These are phyloP conservation scores for Pegoplata infirma DNA, from an alignment of 2,888 invertebrate species.

Conservation along the genomic window DNA sequence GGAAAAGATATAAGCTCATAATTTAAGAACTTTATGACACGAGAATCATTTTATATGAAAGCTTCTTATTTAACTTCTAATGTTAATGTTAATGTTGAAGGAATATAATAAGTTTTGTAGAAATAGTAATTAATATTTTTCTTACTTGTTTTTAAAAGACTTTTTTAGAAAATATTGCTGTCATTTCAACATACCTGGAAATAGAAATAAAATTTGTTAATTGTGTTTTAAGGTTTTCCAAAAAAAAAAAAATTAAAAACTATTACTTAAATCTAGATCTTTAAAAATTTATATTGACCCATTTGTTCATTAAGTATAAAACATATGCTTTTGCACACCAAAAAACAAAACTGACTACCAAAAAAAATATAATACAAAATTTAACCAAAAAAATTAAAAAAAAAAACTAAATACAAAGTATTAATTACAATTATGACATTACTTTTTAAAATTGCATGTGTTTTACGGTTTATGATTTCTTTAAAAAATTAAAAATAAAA, in stretches of 20 bases:
- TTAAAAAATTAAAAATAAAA: slow-evolving; percentile 27
- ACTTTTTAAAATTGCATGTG: slow-evolving; percentile 74
- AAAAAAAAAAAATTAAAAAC: no score
- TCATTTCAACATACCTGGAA: no score
- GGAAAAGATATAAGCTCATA: no score
- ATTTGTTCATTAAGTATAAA: slow-evolving; percentile 38
- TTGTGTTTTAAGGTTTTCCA: no score
- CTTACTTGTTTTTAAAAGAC: no score
- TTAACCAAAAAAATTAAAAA: background rate
- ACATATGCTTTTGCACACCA: slow-evolving; percentile 17
- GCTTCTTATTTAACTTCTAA: no score
- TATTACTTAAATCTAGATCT: background rate
- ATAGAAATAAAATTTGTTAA: no score
- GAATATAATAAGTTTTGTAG: no score
- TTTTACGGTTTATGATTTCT: slow-evolving; percentile 57
- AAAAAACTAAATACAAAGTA: slow-evolving; percentile 23
- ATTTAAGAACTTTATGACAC: no score
- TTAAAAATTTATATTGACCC: slow-evolving; percentile 23
- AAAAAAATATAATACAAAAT: background rate
- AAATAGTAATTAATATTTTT: no score
- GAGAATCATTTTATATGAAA: no score
- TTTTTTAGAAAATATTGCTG: background rate
- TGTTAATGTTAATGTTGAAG: no score
- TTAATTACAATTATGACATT: slow-evolving; percentile 73
- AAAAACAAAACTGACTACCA: slow-evolving; percentile 13